A percentile compares a stretch with the other conserved stretches of the same genome.
Conservation (phyloP, 2,888 invertebrate species). For the Oithona nana region DNA sequence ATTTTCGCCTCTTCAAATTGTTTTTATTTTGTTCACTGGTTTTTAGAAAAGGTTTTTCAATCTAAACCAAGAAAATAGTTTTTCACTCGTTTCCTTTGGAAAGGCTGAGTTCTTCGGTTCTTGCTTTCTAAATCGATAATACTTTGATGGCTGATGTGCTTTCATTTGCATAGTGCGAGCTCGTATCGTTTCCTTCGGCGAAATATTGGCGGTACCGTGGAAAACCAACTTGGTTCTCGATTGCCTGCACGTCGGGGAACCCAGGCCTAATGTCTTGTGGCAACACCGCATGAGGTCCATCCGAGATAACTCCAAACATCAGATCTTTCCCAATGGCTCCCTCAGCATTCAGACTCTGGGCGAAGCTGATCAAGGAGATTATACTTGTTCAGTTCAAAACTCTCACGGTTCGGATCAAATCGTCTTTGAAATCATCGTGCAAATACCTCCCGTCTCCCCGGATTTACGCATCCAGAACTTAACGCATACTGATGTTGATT, state of each 20-base stretch:
- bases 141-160: no score
- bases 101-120: no score
- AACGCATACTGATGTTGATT: slow-evolving; percentile 26
- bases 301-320: slow-evolving; percentile 21
- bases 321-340: slow-evolving; percentile 26
- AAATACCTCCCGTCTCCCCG: slow-evolving; percentile 26
- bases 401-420: slow-evolving; percentile 26
- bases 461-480: slow-evolving; percentile 24
- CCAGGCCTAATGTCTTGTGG: slow-evolving; percentile 8
- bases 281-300: slow-evolving; percentile 8
- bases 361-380: slow-evolving; percentile 27
- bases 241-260: not conserved
- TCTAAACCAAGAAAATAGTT: no score
- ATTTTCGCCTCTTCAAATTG: no score
- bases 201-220: slow-evolving; percentile 3
- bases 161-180: not conserved
- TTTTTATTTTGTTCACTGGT: no score
- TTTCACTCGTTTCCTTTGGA: no score
- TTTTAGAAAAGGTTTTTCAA: no score
- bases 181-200: slow-evolving; percentile 6
- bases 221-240: slow-evolving; percentile 11
- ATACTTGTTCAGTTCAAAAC: slow-evolving; percentile 27
- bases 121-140: no score
- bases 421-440: slow-evolving; percentile 25
- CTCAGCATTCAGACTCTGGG: slow-evolving; percentile 24